Conservation (phyloP, 2,888 invertebrate genomes). For the Apotomis capreana region DNA sequence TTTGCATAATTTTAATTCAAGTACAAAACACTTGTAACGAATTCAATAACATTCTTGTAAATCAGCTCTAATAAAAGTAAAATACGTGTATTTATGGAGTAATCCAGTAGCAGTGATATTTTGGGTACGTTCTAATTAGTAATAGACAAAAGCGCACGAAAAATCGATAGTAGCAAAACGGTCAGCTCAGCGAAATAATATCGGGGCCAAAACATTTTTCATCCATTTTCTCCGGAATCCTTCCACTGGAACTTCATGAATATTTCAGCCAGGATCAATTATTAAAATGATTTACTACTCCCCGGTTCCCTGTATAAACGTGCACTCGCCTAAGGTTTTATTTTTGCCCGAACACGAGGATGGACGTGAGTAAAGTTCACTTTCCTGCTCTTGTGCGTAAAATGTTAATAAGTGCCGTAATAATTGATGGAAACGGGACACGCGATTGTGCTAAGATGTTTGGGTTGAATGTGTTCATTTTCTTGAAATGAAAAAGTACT, state of each 20-base stretch:
- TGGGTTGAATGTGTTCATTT: background rate
- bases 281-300: constrained; percentile 82
- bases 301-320: constrained; percentile 61
- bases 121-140: background rate
- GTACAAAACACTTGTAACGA: too few species aligned
- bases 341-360: constrained; percentile 44
- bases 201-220: constrained; percentile 70
- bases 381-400: constrained; percentile 32
- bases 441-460: background rate
- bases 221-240: constrained; percentile 71
- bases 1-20: too few species aligned
- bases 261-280: constrained; percentile 80
- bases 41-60: too few species aligned
- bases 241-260: constrained; percentile 77
- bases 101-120: too few species aligned
- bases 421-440: constrained; percentile 28
- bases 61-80: too few species aligned
- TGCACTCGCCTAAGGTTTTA: constrained; percentile 58
- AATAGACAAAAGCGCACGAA: constrained; percentile 34
- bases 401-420: constrained; percentile 36
- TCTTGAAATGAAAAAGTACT: background rate
- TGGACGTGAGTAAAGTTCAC: constrained; percentile 14
- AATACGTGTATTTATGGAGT: too few species aligned
- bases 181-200: constrained; percentile 68
- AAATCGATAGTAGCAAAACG: constrained; percentile 53